Percentiles rank a stretch among this genome's conserved stretches.
Evolutionary conservation across 2,113 vertebrate species (phyloP).

Genomic region (Spilogale gracilis): DNA sequence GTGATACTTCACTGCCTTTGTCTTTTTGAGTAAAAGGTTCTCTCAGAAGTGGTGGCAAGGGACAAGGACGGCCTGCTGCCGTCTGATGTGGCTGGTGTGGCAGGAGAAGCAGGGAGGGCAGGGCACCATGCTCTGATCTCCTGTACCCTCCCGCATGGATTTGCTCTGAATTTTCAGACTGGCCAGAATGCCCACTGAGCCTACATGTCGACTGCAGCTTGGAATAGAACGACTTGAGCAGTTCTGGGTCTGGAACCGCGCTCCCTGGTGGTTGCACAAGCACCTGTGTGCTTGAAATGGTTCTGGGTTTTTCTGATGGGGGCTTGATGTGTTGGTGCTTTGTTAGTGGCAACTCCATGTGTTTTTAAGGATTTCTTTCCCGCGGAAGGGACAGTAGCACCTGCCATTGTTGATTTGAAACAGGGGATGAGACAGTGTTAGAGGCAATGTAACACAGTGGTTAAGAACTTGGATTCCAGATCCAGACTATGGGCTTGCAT

Average conservation of each 20-base stretch:
- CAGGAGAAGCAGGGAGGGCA: not conserved
- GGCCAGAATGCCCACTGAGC: not conserved
- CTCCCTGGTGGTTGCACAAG: not conserved
- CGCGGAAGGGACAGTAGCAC: not conserved
- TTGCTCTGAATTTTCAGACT: not conserved
- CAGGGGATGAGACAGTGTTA: not conserved
- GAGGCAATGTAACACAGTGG: not conserved
- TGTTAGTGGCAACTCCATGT: not conserved
- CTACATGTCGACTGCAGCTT: not conserved
- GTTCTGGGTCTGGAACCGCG: not conserved
- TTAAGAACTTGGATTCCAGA: not conserved
- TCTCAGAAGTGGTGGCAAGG: not conserved
- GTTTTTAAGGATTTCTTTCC: not conserved
- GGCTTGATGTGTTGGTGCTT: slow-evolving; percentile 1
- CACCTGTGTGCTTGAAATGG: not conserved
- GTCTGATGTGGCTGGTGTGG: not conserved
- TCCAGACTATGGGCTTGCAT: not conserved
- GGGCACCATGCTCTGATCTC: not conserved
- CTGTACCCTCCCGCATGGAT: rapidly evolving
- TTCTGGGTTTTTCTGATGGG: not conserved
- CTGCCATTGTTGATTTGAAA: slow-evolving; percentile 8
- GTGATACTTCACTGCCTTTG: not conserved
- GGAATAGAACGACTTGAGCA: not conserved
- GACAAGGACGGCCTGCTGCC: not conserved
- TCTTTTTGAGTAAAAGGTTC: not conserved